phyloP scores from a whole-genome alignment of 2,888 invertebrate genomes.

The Eristalis intricaria region DNA sequence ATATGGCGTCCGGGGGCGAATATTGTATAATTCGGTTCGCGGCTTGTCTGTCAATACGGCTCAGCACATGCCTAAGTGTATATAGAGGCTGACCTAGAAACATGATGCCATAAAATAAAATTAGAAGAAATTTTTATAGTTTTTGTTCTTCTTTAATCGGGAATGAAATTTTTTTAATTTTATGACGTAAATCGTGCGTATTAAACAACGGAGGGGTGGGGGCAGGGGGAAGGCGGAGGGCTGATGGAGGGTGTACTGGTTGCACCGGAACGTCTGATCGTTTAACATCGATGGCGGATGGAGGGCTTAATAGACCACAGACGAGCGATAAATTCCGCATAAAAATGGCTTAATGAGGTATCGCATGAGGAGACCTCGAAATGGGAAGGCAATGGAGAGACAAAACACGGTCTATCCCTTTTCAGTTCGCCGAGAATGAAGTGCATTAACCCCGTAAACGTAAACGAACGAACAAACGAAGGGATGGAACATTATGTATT shows the following conservation, averaged over 20 bases:
- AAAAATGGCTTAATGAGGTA: constrained; percentile 27
- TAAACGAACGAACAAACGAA: not conserved
- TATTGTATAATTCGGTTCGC: constrained; percentile 24
- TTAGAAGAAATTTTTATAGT: constrained; percentile 39
- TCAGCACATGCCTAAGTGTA: constrained; percentile 25
- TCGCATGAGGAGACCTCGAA: constrained; percentile 10
- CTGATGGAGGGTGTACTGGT: not conserved
- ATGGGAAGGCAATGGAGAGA: not conserved
- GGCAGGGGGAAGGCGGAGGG: not conserved
- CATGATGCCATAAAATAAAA: constrained; percentile 55
- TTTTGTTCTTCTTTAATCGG: constrained; percentile 14
- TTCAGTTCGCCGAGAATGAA: not conserved
- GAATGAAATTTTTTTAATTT: constrained; percentile 3
- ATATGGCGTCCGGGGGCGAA: constrained; percentile 12
- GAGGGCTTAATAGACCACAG: constrained; percentile 10
- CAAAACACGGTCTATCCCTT: not conserved
- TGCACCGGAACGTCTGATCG: not conserved
- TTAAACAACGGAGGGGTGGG: not conserved
- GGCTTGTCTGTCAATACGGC: constrained; percentile 36
- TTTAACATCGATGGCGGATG: constrained; percentile 2
- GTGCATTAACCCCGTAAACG: not conserved
- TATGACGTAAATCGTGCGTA: constrained; percentile 11
- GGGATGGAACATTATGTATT: constrained; percentile 1
- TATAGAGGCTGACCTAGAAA: constrained; percentile 57
- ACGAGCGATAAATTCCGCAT: constrained; percentile 4